phyloP scores from a whole-genome alignment of 1,140 invertebrate species.

The Trichogramma pretiosum region DNA sequence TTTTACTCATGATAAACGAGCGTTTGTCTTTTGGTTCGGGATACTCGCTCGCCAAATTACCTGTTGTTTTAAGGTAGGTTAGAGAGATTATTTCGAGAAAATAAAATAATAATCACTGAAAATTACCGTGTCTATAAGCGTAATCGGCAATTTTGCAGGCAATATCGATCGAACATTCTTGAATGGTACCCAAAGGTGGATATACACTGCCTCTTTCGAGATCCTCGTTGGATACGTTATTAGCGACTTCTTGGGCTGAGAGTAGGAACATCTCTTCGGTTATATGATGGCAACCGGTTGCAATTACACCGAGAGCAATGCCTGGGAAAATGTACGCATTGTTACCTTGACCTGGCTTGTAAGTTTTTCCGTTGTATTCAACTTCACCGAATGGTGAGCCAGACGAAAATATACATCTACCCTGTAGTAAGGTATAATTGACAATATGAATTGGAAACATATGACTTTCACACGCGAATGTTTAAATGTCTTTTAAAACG shows the following conservation, averaged over 20 bases:
- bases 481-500: conserved; percentile 5
- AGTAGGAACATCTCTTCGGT: conserved; percentile 83
- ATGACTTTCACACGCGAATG: not conserved
- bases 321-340: conserved; percentile 96
- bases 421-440: too few species aligned
- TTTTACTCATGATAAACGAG: conserved; percentile 61
- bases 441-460: not conserved
- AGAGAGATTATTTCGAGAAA: not conserved
- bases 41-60: conserved; percentile 72
- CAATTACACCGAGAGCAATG: conserved; percentile 82
- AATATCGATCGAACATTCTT: conserved; percentile 64
- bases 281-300: conserved; percentile 78
- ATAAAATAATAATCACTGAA: conserved; percentile 2
- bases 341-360: conserved; percentile 87
- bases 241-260: conserved; percentile 71
- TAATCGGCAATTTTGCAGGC: conserved; percentile 61
- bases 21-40: conserved; percentile 71
- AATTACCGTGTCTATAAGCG: conserved; percentile 55
- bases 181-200: conserved; percentile 64
- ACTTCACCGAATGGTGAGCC: conserved; percentile 87
- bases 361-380: conserved; percentile 65
- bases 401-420: conserved; percentile 80
- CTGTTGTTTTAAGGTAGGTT: conserved; percentile 19
- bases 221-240: conserved; percentile 60
- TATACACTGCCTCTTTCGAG: conserved; percentile 66